Percentiles rank a stretch among this genome's conserved stretches.
These are phyloP conservation scores for Rousettus madagascariensis DNA, from an alignment of 2,797 vertebrate genomes.

Conservation along the genomic window DNA sequence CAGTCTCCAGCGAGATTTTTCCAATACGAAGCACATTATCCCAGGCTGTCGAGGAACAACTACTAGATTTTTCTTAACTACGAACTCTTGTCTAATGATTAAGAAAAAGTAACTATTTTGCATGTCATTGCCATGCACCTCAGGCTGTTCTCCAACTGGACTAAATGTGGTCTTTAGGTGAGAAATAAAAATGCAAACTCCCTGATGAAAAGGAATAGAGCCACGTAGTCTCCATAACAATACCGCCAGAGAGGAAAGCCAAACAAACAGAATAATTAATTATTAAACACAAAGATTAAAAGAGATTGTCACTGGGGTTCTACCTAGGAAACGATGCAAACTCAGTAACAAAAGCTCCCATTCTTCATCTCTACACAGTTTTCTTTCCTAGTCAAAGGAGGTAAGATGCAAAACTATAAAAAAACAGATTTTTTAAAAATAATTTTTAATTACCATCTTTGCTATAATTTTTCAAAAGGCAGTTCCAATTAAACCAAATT, in stretches of 20 bases:
- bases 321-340: slow-evolving; percentile 43
- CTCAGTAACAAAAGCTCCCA: slow-evolving; percentile 50
- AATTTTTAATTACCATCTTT: background rate
- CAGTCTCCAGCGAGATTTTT: slow-evolving; percentile 72
- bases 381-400: background rate
- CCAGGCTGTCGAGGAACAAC: slow-evolving; percentile 29
- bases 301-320: slow-evolving; percentile 58
- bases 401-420: slow-evolving; percentile 25
- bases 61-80: slow-evolving; percentile 26
- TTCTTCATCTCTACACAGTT: background rate
- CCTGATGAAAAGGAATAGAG: slow-evolving; percentile 53
- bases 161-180: slow-evolving; percentile 45
- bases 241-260: slow-evolving; percentile 65
- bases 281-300: slow-evolving; percentile 81
- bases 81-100: slow-evolving; percentile 61
- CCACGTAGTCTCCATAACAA: slow-evolving; percentile 70
- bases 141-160: slow-evolving; percentile 26
- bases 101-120: slow-evolving; percentile 57
- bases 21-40: slow-evolving; percentile 65
- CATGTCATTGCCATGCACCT: slow-evolving; percentile 42
- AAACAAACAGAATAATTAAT: slow-evolving; percentile 79
- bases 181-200: slow-evolving; percentile 69
- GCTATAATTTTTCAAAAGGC: background rate
- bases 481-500: background rate
- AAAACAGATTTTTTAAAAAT: background rate